Conservation (phyloP, 64 coral and sea anemone species). For the Pachyseris speciosa region DNA sequence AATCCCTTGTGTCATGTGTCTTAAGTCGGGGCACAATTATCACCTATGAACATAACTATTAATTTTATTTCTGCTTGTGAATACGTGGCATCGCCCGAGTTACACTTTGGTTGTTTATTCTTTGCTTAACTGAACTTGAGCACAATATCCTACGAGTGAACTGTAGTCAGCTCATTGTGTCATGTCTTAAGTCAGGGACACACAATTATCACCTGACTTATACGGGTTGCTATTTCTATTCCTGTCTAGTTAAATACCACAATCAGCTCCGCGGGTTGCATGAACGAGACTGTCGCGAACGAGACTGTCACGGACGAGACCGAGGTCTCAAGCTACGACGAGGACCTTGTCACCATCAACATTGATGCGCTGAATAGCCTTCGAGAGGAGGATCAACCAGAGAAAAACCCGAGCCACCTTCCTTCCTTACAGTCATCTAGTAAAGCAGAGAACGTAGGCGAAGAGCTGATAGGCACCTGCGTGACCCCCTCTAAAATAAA, state of each 20-base stretch:
- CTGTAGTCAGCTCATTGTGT: no score
- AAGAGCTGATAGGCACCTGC: slow-evolving; percentile 33
- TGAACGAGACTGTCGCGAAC: neutral
- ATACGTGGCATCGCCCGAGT: no score
- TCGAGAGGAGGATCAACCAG: neutral
- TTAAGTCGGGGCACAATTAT: no score
- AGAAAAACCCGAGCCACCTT: neutral
- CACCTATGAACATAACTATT: no score
- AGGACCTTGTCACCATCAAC: slow-evolving; percentile 31
- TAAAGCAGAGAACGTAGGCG: neutral
- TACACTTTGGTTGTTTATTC: no score
- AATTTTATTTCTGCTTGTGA: no score
- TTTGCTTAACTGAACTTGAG: no score
- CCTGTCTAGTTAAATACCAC: neutral
- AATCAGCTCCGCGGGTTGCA: neutral
- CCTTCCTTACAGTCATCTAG: neutral
- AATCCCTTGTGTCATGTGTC: no score
- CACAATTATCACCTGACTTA: no score
- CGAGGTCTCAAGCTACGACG: neutral
- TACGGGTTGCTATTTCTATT: neutral
- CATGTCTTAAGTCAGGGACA: no score
- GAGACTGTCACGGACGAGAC: neutral
- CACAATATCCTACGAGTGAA: no score
- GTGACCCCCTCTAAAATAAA: slow-evolving; percentile 36
- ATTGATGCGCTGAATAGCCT: neutral